A percentile compares a stretch with the other conserved stretches of the same genome.
These are phyloP conservation scores for Melolontha melolontha DNA, from an alignment of 2,888 invertebrate genomes.

Conservation along the genomic window DNA sequence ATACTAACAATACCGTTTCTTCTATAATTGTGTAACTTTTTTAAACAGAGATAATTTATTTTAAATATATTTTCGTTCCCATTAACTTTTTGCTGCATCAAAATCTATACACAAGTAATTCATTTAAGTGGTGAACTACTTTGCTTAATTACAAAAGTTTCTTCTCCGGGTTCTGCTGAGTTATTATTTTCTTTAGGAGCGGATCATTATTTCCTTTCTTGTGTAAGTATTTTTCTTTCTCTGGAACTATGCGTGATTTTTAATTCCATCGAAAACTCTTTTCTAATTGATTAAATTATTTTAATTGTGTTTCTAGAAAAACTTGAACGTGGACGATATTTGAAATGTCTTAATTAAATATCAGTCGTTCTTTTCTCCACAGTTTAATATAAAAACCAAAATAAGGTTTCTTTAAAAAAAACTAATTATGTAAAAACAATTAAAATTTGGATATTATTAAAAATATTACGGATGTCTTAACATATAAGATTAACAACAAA, in stretches of 20 bases:
- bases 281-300: conserved; percentile 39
- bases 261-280: conserved; percentile 31
- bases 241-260: conserved; percentile 38
- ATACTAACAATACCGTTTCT: no score
- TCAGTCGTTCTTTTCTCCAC: background rate
- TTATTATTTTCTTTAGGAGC: conserved; percentile 40
- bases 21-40: no score
- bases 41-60: conserved; percentile 17
- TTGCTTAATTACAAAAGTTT: conserved; percentile 44
- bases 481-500: no score
- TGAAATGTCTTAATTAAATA: background rate
- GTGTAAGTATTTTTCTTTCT: conserved; percentile 33
- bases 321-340: background rate
- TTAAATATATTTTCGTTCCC: conserved; percentile 40
- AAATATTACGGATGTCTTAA: no score
- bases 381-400: background rate
- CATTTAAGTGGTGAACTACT: conserved; percentile 43
- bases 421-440: no score
- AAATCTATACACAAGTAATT: conserved; percentile 44
- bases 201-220: conserved; percentile 37
- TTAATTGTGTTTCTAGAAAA: conserved; percentile 13
- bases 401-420: no score
- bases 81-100: conserved; percentile 39
- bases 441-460: no score
- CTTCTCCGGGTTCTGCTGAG: conserved; percentile 30